A percentile compares a stretch with the other conserved stretches of the same genome.
phyloP scores from a whole-genome alignment of 1,140 invertebrate species.

The Lineus longissimus region DNA sequence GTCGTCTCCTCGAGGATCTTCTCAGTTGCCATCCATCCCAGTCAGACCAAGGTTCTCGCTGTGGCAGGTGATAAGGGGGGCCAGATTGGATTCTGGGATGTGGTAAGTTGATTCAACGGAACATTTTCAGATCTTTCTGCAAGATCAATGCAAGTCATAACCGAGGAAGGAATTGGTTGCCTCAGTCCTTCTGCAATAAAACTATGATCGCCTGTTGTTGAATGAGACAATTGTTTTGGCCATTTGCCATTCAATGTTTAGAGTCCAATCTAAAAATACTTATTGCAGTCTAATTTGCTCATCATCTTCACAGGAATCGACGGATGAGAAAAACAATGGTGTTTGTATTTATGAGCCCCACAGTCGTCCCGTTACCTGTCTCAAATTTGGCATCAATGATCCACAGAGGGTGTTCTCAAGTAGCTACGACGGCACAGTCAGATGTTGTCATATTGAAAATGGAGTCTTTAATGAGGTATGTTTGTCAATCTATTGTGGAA shows the following conservation, averaged over 20 bases:
- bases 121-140: neutral
- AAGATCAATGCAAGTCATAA: too few species aligned
- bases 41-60: conserved; percentile 22
- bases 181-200: too few species aligned
- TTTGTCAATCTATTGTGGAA: too few species aligned
- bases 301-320: neutral
- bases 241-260: too few species aligned
- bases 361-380: conserved; percentile 31
- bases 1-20: conserved; percentile 37
- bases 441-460: conserved; percentile 35
- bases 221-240: too few species aligned
- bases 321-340: conserved; percentile 8
- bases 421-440: conserved; percentile 40
- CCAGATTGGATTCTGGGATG: conserved; percentile 40
- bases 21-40: conserved; percentile 38
- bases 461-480: conserved; percentile 38
- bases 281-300: neutral
- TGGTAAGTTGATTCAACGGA: conserved; percentile 24
- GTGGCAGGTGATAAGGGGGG: conserved; percentile 46
- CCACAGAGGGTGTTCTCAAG: conserved; percentile 28
- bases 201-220: too few species aligned
- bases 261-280: too few species aligned
- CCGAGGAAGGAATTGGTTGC: too few species aligned
- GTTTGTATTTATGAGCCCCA: conserved; percentile 37
- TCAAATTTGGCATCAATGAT: conserved; percentile 20